phyloP scores from a whole-genome alignment of 2,113 vertebrate species.

The Hypomesus transpacificus region DNA sequence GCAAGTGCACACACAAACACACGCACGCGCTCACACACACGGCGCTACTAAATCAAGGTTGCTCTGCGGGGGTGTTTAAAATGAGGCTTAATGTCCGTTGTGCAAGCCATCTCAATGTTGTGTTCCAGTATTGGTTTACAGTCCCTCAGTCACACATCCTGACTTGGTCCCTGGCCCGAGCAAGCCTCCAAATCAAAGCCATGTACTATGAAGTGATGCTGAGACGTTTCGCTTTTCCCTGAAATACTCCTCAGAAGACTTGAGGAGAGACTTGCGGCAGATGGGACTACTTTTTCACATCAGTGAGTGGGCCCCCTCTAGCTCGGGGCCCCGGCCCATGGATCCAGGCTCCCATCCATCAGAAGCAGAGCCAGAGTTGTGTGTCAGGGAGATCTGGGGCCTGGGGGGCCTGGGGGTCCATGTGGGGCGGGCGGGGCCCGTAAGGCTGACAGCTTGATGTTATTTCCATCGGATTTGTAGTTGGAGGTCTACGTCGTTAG shows the following conservation, averaged over 20 bases:
- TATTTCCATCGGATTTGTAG: conserved; percentile 43
- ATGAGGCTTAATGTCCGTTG: conserved; percentile 60
- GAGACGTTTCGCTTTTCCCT: conserved; percentile 58
- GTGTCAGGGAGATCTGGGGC: conserved; percentile 17
- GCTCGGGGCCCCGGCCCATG: conserved; percentile 12
- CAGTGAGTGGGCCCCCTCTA: conserved; percentile 24
- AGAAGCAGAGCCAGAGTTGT: conserved; percentile 3
- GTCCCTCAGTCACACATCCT: conserved; percentile 61
- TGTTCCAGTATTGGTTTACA: conserved; percentile 64
- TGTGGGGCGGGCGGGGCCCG: background rate
- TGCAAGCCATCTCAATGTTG: conserved; percentile 65
- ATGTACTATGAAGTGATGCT: conserved; percentile 57
- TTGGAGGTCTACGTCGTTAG: conserved; percentile 36
- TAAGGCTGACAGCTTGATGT: conserved; percentile 40
- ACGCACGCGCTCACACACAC: conserved; percentile 2
- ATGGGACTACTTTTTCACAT: conserved; percentile 48
- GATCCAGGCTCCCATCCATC: conserved; percentile 33
- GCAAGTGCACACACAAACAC: conserved; percentile 13
- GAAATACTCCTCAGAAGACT: conserved; percentile 39
- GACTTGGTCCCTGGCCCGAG: conserved; percentile 65
- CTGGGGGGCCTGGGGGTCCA: conserved; percentile 24
- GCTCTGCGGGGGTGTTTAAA: conserved; percentile 56
- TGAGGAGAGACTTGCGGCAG: conserved; percentile 42
- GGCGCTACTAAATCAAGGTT: conserved; percentile 66
- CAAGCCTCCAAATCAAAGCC: conserved; percentile 68